A percentile compares a stretch with the other conserved stretches of the same genome.
phyloP scores from a whole-genome alignment of 2,113 vertebrate species.

The Nicator chloris region DNA sequence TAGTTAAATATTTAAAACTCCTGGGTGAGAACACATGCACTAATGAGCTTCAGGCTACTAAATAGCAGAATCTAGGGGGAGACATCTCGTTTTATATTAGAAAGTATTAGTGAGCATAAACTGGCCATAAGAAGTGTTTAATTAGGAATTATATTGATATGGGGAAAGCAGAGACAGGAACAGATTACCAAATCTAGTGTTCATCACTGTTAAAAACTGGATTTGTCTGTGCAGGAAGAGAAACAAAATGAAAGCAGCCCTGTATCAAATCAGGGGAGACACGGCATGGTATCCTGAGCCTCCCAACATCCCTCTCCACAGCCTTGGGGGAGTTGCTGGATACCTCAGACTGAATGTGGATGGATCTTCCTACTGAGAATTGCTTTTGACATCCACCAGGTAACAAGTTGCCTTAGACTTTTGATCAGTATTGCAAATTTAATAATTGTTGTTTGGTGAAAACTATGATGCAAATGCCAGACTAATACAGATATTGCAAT shows the following conservation, averaged over 20 bases:
- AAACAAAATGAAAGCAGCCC: not conserved
- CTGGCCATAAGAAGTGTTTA: conserved; percentile 25
- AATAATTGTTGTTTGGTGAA: not conserved
- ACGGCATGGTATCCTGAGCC: not conserved
- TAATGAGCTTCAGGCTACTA: conserved; percentile 74
- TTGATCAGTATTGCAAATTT: not conserved
- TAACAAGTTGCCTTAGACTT: not conserved
- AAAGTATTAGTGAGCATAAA: conserved; percentile 25
- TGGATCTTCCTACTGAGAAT: not conserved
- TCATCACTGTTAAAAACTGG: not conserved
- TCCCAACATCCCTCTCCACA: not conserved
- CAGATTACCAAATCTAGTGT: not conserved
- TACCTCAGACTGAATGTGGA: not conserved
- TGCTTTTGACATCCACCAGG: not conserved
- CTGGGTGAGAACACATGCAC: conserved; percentile 63
- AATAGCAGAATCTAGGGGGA: conserved; percentile 50
- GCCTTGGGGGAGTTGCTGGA: not conserved
- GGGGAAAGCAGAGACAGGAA: not conserved
- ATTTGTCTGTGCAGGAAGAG: not conserved
- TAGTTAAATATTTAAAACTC: conserved; percentile 81
- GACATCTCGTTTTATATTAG: conserved; percentile 53
- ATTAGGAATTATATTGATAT: conserved; percentile 32
- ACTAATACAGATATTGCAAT: accelerated
- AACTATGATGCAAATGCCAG: not conserved
- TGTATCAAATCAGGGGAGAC: not conserved